phyloP scores from a whole-genome alignment of 2,888 invertebrate genomes.

The Tipula helvola region DNA sequence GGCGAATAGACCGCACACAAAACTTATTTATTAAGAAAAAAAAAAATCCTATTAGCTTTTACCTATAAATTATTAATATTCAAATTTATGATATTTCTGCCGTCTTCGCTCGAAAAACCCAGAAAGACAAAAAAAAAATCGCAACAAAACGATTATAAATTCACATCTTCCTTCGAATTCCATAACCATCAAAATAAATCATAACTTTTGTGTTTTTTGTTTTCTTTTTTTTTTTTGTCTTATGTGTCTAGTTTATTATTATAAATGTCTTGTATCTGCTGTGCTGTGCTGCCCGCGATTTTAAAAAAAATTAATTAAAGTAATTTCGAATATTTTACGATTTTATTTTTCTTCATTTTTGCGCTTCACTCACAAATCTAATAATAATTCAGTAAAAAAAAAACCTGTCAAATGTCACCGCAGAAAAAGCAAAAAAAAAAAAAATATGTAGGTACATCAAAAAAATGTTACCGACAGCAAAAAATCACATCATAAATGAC shows the following conservation, averaged over 20 bases:
- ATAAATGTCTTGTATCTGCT: background rate
- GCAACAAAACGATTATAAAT: background rate
- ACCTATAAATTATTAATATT: background rate
- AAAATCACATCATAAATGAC: background rate
- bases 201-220: background rate
- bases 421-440: background rate
- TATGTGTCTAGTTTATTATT: background rate
- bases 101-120: background rate
- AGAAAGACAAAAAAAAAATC: background rate
- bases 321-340: background rate
- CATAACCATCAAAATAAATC: background rate
- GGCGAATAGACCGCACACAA: background rate
- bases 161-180: background rate
- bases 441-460: background rate
- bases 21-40: background rate
- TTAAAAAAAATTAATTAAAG: background rate
- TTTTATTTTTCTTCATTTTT: background rate
- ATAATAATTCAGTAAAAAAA: background rate
- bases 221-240: background rate
- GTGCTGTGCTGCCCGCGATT: background rate
- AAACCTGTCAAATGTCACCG: slow-evolving; percentile 4
- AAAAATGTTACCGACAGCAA: background rate
- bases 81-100: background rate
- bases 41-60: background rate
- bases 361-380: background rate